Evolutionary conservation across 2,888 invertebrate species (phyloP).

Genomic region (Orthonevra nobilis): DNA sequence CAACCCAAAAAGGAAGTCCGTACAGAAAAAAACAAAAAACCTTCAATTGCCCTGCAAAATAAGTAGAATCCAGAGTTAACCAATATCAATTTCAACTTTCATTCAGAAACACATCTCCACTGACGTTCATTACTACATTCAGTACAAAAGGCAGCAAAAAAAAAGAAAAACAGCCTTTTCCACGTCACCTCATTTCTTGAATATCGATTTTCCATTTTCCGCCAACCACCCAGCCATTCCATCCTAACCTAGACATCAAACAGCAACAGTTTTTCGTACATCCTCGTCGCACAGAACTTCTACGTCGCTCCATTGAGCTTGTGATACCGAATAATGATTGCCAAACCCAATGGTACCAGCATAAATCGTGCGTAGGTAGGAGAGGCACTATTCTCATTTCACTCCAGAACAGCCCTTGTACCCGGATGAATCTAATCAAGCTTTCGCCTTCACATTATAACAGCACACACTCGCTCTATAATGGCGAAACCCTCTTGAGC

Average conservation of each 20-base stretch:
- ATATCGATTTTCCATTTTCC: background rate
- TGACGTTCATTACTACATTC: background rate
- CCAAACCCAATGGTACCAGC: constrained; percentile 16
- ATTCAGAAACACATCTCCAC: background rate
- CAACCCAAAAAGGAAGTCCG: too few species aligned
- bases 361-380: constrained; percentile 19
- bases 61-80: background rate
- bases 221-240: too few species aligned
- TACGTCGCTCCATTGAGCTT: too few species aligned
- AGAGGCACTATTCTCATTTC: constrained; percentile 5
- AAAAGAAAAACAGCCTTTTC: background rate
- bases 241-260: too few species aligned
- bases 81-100: background rate
- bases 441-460: constrained; percentile 39
- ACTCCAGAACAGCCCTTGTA: constrained; percentile 3
- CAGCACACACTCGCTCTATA: too few species aligned
- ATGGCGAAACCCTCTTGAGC: too few species aligned
- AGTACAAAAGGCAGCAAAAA: too few species aligned
- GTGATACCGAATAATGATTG: constrained; percentile 8
- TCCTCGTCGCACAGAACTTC: too few species aligned
- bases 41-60: background rate
- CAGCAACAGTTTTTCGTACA: too few species aligned
- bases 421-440: constrained; percentile 61
- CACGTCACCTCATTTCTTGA: background rate
- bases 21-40: background rate